A percentile compares a stretch with the other conserved stretches of the same genome.
These are phyloP conservation scores for Anas bernieri DNA, from an alignment of 2,797 vertebrate species.

Conservation along the genomic window DNA sequence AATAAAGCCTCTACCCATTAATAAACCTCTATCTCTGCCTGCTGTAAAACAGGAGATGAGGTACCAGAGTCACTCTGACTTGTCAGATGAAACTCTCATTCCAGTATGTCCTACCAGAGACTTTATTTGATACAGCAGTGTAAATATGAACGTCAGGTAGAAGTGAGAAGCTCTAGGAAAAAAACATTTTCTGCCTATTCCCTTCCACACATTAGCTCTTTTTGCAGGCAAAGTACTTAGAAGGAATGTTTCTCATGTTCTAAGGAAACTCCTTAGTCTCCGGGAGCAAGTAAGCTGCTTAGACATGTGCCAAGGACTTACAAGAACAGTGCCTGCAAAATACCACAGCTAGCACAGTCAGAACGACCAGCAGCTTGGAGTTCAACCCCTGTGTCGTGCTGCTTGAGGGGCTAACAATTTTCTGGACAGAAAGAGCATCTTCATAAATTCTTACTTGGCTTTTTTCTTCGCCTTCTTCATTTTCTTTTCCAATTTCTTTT, in stretches of 20 bases:
- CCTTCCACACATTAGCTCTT: neutral
- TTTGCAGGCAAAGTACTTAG: neutral
- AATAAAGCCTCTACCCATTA: neutral
- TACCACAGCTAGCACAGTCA: neutral
- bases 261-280: too few relatives aligned
- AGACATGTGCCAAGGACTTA: neutral
- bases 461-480: conserved; percentile 91
- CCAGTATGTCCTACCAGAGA: neutral
- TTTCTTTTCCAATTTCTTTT: conserved; percentile 89
- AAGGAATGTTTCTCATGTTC: neutral
- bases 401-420: neutral
- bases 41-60: neutral
- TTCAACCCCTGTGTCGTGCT: neutral
- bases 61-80: neutral
- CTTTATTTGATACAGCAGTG: neutral
- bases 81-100: neutral
- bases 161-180: neutral
- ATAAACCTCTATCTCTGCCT: neutral
- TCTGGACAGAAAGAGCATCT: neutral
- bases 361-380: neutral
- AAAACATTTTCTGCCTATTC: neutral
- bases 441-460: conserved; percentile 82
- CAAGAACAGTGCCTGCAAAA: neutral
- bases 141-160: neutral
- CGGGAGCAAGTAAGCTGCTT: neutral